Evolutionary conservation across 2,888 invertebrate species (phyloP).

Genomic region (Meteorus colon): DNA sequence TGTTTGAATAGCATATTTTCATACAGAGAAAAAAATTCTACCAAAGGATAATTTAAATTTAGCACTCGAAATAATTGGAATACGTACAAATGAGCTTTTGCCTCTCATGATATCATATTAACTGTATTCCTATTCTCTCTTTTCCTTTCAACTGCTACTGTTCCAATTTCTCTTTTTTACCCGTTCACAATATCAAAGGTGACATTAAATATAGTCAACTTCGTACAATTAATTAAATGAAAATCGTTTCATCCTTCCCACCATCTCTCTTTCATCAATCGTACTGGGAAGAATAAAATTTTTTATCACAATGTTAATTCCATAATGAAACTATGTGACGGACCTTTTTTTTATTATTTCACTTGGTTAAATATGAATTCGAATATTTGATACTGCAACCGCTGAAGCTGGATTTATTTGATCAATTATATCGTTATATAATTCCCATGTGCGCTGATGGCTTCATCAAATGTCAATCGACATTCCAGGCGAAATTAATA

Average conservation of each 20-base stretch:
- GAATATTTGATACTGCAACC: too few relatives aligned
- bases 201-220: neutral
- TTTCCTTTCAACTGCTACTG: neutral
- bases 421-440: too few relatives aligned
- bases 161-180: neutral
- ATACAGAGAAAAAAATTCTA: neutral
- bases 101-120: neutral
- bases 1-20: neutral
- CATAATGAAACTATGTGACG: too few relatives aligned
- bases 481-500: too few relatives aligned
- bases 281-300: neutral
- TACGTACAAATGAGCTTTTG: neutral
- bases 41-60: neutral
- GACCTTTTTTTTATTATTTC: too few relatives aligned
- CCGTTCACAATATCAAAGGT: neutral
- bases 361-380: too few relatives aligned
- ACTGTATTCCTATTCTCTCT: neutral
- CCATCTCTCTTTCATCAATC: constrained; percentile 17
- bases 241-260: neutral
- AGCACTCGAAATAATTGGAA: neutral
- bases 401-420: too few relatives aligned
- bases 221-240: constrained; percentile 1
- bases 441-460: too few relatives aligned
- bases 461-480: too few relatives aligned
- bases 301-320: too few relatives aligned